These are phyloP conservation scores for Ceratina japonica DNA, from an alignment of 1,140 invertebrate genomes.

Conservation along the genomic window DNA sequence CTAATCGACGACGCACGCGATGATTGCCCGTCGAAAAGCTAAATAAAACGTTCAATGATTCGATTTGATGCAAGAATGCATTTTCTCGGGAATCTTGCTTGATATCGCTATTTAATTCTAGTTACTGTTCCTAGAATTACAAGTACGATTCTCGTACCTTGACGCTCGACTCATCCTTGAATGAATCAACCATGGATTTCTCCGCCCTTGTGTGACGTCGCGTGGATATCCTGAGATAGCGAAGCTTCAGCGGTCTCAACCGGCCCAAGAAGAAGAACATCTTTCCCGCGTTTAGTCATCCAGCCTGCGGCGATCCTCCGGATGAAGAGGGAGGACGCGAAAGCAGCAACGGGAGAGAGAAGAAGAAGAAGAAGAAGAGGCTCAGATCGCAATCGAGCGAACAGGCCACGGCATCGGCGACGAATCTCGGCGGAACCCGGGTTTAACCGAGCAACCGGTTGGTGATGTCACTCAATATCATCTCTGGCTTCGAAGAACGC, in stretches of 20 bases:
- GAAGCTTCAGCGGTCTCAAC: conserved; percentile 45
- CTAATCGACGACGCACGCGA: neutral
- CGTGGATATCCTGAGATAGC: conserved; percentile 19
- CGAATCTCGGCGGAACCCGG: conserved; percentile 54
- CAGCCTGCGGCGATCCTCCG: conserved; percentile 37
- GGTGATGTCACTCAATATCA: conserved; percentile 67
- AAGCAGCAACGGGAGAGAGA: conserved; percentile 17
- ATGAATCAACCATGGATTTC: neutral
- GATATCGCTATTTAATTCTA: conserved; percentile 13
- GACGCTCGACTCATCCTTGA: neutral
- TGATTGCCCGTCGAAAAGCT: neutral
- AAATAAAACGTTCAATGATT: neutral
- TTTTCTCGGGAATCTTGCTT: neutral
- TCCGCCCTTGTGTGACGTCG: neutral
- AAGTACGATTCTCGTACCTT: neutral
- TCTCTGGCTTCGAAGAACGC: conserved; percentile 63
- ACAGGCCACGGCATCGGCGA: conserved; percentile 51
- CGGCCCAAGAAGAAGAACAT: conserved; percentile 50
- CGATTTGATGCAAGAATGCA: neutral
- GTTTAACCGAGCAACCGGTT: conserved; percentile 59
- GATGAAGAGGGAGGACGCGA: conserved; percentile 23
- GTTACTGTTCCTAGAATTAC: conserved; percentile 9
- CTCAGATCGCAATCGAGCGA: conserved; percentile 55
- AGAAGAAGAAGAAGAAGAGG: conserved; percentile 42
- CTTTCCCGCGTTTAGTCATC: conserved; percentile 66